Evolutionary conservation across 2,113 vertebrate species (phyloP), one percentile per base, ranked within the genome.

Genomic region (Hypomesus transpacificus): DNA sequence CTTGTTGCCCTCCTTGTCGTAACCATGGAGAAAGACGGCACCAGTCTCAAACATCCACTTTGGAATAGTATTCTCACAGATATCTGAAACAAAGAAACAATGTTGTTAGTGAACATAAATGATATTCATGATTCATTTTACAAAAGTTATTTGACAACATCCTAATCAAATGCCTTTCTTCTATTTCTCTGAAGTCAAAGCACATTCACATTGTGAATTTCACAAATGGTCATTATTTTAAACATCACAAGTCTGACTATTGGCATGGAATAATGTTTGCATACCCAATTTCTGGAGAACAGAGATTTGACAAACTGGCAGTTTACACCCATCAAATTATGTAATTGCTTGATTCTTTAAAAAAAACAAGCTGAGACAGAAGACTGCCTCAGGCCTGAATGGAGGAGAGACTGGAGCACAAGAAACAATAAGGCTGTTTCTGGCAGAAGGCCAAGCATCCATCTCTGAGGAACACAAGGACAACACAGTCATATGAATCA

Each of bases 1-100:
- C 87, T 98, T 99, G 91, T 96, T 95, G 75, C 96, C 96, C 70
- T 99, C 97, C 87, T 94, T 99, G 89, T 99, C 97, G 4, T 98
- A 99, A 73, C 96, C 97, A 26, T 98, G 96, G 67, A 99, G 95
- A 83, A 91, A 99, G 74, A 95, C 87, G 4, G 94, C 88, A 69
- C 97, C 96, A 21, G 72, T 92, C 84, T 98, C 95, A 84, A 99
- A 94, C 83, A 96, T 89, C 95, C 94, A 95, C 58, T 82, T 93
- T 69, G 96, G 96, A 90, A 99, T 92, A 78, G 81, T 89, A 76
- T 91, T 92, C 90, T 99, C 97, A n/a, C 76, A 92, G 76, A 99
- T 82, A 77, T 99, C 96, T 99, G 88, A 78, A 91, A 91, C 3
- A 78, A 2, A 21, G 52, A 79, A 8, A 14, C 14, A 72, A 22